Conservation (phyloP, 2,113 vertebrate species). For the Numenius arquata region DNA sequence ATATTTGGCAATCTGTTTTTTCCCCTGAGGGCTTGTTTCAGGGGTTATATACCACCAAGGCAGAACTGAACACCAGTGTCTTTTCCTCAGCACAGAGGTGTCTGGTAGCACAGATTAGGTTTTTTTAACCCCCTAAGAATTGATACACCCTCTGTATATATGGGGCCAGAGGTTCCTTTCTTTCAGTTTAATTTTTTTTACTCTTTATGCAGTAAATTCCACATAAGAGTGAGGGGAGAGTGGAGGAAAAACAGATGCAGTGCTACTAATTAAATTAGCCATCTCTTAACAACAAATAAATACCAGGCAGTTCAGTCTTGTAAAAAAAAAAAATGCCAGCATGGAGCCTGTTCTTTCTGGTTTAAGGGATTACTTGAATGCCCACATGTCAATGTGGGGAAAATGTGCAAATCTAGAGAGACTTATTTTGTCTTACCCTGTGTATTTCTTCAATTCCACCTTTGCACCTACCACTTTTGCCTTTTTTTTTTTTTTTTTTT, state of each 20-base stretch:
- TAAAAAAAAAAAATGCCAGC: neutral
- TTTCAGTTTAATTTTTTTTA: neutral
- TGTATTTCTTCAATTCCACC: neutral
- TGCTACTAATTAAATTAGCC: neutral
- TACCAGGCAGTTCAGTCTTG: neutral
- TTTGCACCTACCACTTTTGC: neutral
- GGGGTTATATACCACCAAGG: neutral
- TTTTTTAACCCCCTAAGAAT: neutral
- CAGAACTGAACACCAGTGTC: neutral
- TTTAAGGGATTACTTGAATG: neutral
- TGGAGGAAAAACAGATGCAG: neutral
- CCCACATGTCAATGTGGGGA: neutral
- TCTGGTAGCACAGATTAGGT: neutral
- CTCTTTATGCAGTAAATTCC: neutral
- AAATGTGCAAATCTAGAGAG: neutral
- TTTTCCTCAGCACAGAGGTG: neutral
- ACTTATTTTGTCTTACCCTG: neutral
- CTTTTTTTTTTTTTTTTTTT: neutral
- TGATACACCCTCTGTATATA: neutral
- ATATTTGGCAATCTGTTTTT: neutral
- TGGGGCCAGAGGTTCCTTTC: neutral
- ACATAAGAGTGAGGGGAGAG: neutral
- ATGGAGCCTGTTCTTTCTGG: neutral
- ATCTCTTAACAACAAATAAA: slow-evolving; percentile 25
- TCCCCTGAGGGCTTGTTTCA: neutral